A percentile compares a stretch with the other conserved stretches of the same genome.
phyloP scores from a whole-genome alignment of 2,113 vertebrate species.

The Antennarius striatus region DNA sequence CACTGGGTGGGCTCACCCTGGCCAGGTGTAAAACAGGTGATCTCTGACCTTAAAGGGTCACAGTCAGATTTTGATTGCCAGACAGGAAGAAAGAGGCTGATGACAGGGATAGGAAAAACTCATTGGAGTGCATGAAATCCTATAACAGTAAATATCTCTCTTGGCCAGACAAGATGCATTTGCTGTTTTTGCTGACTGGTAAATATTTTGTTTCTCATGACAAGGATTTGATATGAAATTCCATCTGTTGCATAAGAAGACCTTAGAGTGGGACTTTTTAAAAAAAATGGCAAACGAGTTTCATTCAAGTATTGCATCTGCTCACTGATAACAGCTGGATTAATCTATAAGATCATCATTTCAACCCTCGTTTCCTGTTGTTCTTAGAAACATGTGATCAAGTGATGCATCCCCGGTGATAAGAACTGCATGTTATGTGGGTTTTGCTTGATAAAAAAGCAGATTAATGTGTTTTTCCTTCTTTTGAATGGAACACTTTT shows the following conservation, averaged over 20 bases:
- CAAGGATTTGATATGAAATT: slow-evolving; percentile 42
- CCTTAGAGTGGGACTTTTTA: slow-evolving; percentile 31
- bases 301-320: slow-evolving; percentile 29
- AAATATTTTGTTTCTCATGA: slow-evolving; percentile 42
- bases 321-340: slow-evolving; percentile 25
- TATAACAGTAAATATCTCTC: slow-evolving; percentile 40
- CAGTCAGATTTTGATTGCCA: slow-evolving; percentile 1
- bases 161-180: slow-evolving; percentile 35
- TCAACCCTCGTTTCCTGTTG: background rate
- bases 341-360: slow-evolving; percentile 22
- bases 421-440: too few relatives aligned
- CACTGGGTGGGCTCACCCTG: slow-evolving; percentile 43
- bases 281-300: slow-evolving; percentile 25
- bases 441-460: too few relatives aligned
- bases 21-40: slow-evolving; percentile 54
- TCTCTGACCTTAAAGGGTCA: slow-evolving; percentile 29
- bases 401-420: background rate
- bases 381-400: slow-evolving; percentile 18
- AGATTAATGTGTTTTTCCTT: too few relatives aligned
- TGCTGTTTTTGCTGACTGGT: slow-evolving; percentile 42
- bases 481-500: too few relatives aligned
- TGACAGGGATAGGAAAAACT: slow-evolving; percentile 2
- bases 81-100: background rate
- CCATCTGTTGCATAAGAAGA: slow-evolving; percentile 43
- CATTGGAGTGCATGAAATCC: slow-evolving; percentile 19